A percentile compares a stretch with the other conserved stretches of the same genome.
Evolutionary conservation across 2,797 vertebrate genomes (phyloP).

Genomic region (Lophius americanus): DNA sequence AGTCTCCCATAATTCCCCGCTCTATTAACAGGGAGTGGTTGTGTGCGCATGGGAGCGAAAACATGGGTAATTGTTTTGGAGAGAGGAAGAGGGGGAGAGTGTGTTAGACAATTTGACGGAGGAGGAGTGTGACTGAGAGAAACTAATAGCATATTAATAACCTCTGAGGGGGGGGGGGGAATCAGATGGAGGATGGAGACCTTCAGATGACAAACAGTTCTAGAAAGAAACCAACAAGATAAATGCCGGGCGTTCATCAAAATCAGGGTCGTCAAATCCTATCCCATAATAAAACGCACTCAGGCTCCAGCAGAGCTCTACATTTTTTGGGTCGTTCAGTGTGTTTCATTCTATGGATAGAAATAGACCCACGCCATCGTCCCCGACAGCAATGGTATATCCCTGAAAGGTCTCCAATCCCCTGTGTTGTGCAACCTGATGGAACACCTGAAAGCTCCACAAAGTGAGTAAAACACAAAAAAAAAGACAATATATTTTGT

Average conservation of each 20-base stretch:
- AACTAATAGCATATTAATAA: constrained; percentile 30
- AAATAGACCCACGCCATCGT: too few species aligned
- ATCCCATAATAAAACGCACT: constrained; percentile 21
- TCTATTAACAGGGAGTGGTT: constrained; percentile 4
- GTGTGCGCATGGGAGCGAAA: neutral
- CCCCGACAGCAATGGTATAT: too few species aligned
- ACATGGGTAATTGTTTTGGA: constrained; percentile 5
- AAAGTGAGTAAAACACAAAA: too few species aligned
- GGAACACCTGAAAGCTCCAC: too few species aligned
- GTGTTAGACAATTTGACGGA: neutral
- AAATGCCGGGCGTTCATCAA: constrained; percentile 27
- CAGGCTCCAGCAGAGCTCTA: neutral
- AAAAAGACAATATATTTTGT: too few species aligned
- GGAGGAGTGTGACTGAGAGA: neutral
- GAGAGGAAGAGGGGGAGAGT: too few species aligned
- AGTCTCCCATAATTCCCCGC: constrained; percentile 3
- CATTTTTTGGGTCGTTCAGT: too few species aligned
- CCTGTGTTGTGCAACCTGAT: too few species aligned
- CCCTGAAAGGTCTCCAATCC: too few species aligned
- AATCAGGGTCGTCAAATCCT: constrained; percentile 21
- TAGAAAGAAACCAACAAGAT: constrained; percentile 15
- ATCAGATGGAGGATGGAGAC: neutral
- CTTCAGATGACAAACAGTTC: constrained; percentile 18
- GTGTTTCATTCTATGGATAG: too few species aligned
- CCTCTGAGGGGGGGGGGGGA: constrained; percentile 10